Conservation (phyloP, 2,888 invertebrate genomes). For the Hyalella azteca region DNA sequence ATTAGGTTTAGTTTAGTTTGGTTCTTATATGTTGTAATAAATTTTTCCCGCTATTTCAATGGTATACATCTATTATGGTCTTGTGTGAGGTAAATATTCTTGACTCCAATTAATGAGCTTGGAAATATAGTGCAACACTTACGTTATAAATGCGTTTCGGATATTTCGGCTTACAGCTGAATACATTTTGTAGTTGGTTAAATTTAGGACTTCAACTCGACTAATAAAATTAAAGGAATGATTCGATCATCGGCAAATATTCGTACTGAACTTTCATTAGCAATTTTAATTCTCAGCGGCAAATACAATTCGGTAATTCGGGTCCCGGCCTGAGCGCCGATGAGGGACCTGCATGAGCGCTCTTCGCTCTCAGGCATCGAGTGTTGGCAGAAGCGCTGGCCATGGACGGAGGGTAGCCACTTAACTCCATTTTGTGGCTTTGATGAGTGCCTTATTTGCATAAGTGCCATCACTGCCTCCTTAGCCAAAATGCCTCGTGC, state of each 20-base stretch:
- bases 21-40: too few relatives aligned
- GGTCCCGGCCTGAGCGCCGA: neutral
- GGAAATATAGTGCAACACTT: too few relatives aligned
- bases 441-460: slow-evolving; percentile 36
- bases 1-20: too few relatives aligned
- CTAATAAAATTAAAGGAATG: neutral
- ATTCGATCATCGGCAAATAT: neutral
- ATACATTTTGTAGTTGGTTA: too few relatives aligned
- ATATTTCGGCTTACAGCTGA: too few relatives aligned
- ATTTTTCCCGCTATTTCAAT: too few relatives aligned
- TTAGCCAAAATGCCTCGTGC: neutral
- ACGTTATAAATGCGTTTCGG: too few relatives aligned
- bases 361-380: neutral
- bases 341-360: neutral
- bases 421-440: slow-evolving; percentile 35
- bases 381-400: neutral
- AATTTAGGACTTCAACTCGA: too few relatives aligned
- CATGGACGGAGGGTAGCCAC: slow-evolving; percentile 12
- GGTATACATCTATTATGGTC: too few relatives aligned
- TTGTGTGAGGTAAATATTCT: too few relatives aligned
- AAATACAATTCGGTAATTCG: neutral
- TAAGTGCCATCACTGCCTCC: slow-evolving; percentile 25
- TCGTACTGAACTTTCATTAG: too few relatives aligned
- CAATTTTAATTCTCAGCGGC: neutral
- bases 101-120: too few relatives aligned